These are phyloP conservation scores for Climacteris rufus DNA, from an alignment of 2,113 vertebrate species.

Conservation along the genomic window DNA sequence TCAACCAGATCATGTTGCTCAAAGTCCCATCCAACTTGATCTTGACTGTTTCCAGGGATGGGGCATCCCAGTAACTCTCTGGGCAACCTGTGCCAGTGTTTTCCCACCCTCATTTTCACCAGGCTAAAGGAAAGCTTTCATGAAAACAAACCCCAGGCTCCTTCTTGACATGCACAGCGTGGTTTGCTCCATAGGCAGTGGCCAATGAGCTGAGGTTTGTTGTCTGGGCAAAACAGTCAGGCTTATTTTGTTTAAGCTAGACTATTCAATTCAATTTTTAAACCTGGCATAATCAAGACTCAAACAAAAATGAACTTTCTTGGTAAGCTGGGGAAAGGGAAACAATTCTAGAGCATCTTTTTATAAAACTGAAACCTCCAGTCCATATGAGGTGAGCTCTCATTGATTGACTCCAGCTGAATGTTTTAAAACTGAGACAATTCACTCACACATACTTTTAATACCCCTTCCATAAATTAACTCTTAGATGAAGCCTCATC, in stretches of 20 bases:
- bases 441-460: neutral
- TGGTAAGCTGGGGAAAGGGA: neutral
- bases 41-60: neutral
- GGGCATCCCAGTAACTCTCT: too few species aligned
- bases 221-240: neutral
- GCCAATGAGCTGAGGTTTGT: neutral
- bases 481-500: neutral
- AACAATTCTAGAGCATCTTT: neutral
- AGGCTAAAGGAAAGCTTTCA: neutral
- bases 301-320: neutral
- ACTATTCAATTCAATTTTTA: neutral
- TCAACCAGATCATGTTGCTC: fast-evolving
- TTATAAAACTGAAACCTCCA: neutral
- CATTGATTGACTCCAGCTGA: neutral
- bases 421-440: neutral
- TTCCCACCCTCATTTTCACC: neutral
- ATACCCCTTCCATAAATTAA: neutral
- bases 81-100: neutral
- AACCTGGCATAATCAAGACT: neutral
- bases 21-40: neutral
- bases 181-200: neutral
- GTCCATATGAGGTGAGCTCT: neutral
- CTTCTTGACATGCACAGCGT: neutral
- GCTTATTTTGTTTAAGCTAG: neutral
- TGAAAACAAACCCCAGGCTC: neutral